A percentile compares a stretch with the other conserved stretches of the same genome.
Conservation (phyloP, 1,140 invertebrate genomes). For the Zaprionus taronus region DNA sequence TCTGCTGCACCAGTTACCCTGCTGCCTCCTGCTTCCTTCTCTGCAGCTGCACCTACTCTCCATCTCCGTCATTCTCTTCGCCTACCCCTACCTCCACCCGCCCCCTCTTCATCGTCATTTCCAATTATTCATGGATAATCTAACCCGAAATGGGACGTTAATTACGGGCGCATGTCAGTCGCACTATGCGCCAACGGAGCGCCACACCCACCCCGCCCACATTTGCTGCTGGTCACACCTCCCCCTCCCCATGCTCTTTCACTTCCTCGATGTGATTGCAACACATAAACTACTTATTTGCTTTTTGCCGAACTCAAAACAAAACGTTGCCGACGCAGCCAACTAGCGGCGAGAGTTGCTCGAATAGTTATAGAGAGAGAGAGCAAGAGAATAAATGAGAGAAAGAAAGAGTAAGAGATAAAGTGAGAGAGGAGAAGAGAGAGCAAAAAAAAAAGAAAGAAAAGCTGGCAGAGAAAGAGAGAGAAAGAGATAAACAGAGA, state of each 20-base stretch:
- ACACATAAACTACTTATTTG: constrained; percentile 44
- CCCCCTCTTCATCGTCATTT: constrained; percentile 40
- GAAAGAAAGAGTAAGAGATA: too few relatives aligned
- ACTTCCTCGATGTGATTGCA: constrained; percentile 31
- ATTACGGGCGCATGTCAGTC: constrained; percentile 80
- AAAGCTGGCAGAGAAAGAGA: too few relatives aligned
- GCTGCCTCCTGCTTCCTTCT: not conserved
- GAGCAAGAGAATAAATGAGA: not conserved
- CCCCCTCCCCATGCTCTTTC: not conserved
- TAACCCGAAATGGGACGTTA: constrained; percentile 84
- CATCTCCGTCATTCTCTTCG: not conserved
- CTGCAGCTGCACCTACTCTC: constrained; percentile 35
- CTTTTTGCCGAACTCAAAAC: constrained; percentile 29
- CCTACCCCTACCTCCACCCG: not conserved
- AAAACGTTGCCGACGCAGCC: constrained; percentile 1
- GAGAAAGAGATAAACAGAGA: too few relatives aligned
- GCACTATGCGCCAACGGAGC: constrained; percentile 36
- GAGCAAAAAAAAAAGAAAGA: not conserved
- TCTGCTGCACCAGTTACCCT: constrained; percentile 48
- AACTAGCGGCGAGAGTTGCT: not conserved
- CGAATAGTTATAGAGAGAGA: not conserved
- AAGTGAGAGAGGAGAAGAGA: not conserved
- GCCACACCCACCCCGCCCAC: not conserved
- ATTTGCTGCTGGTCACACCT: not conserved
- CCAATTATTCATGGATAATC: constrained; percentile 84